Base-by-base conservation (phyloP, 2,888 invertebrate genomes). In the Periphyllus acericola region DNA sequence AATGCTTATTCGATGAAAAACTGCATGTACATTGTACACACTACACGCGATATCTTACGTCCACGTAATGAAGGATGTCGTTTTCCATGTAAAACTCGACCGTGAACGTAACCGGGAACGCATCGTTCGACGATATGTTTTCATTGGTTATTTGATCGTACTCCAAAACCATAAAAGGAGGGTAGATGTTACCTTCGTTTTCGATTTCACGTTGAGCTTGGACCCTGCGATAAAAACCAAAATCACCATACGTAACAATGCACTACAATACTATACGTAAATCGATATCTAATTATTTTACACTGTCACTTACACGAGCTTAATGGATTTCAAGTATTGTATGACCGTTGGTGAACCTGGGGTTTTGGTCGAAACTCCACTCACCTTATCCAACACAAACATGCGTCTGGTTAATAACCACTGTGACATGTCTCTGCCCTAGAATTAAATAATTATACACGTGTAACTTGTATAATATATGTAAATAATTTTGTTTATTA, bases 371-470 rank as follows among this genome's bases (percentile, higher is more conserved):
- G 75, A 89, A 89, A 91, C 91, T 46, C 93, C 93, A 90, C 92
- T 92, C 29, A 93, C 90, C 84, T 93, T 93, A 90, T 95, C 95
- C 80, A 95, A 92, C 14, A 95, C 90, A 91, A 95, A 95, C 91
- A 96, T 95, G 89, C 96, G 92, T 89, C 94, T 92, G 0, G 94
- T 94, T 60, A 96, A 91, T 90, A 94, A 93, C 95, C 95, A 95
- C 76, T 93, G 93, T 60, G 92, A 92, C 75, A 91, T 91, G 89
- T 93, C 93, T 36, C 92, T 90, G 11, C 91, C 92, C 93, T 93
- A 90, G 66, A 91, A 91, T 79, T 40, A n/a, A 75, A 84, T 60
- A 0, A 68, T 29, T 3, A 9, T 29, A n/a, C 29, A 25, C 52
- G 5, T 79, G 36, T 14, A 60, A 17, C 52, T 11, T 74, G 36